Evolutionary conservation across 2,113 vertebrate genomes (phyloP), one percentile per base, ranked within the genome.

Genomic region (Erpornis zantholeuca): DNA sequence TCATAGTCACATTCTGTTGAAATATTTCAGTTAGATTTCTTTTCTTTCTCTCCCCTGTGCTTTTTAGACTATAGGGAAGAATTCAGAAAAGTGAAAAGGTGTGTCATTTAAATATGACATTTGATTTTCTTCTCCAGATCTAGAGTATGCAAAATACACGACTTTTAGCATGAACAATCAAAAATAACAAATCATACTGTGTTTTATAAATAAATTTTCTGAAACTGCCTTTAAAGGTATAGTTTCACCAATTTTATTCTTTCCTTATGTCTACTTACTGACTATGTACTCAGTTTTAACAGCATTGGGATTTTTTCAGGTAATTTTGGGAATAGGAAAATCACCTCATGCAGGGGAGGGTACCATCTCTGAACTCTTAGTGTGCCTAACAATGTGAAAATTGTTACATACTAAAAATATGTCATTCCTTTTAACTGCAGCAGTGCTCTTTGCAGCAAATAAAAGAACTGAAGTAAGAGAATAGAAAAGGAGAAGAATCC

Each of bases 101-200:
- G 3, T 11, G 7, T 12, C 4, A 44, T 68, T 73, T 54, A 70
- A 88, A 82, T 47, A 71, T 4, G 17, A 28, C 11, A 69, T 28
- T 50, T 45, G 3, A 15, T 21, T 86, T 85, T 79, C 17, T 65
- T 71, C 70, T 54, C 18, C 45, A 71, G 8, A 50, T 44, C 24
- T 66, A 77, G 16, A 64, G 6, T n/a, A 33, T 36, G 10, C 4
- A 64, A 28, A 49, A 61, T 7, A 27, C 8, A n/a, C 0, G 1
- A 70, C 4, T 53, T 82, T 53, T 42, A 12, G 4, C 42, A 86
- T 2, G 11, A 90, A 53, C 23, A 44, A 85, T n/a, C 3, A 65
- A 81, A 88, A 89, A 57, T 15, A 83, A 80, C 9, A 88, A 50
- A 64, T 28, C 6, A 25, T 44, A 70, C 4, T 19, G 15, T 9